Percentiles rank a stretch among this genome's conserved stretches.
Evolutionary conservation across 2,888 invertebrate species (phyloP).

Genomic region (Limnephilus marmoratus): DNA sequence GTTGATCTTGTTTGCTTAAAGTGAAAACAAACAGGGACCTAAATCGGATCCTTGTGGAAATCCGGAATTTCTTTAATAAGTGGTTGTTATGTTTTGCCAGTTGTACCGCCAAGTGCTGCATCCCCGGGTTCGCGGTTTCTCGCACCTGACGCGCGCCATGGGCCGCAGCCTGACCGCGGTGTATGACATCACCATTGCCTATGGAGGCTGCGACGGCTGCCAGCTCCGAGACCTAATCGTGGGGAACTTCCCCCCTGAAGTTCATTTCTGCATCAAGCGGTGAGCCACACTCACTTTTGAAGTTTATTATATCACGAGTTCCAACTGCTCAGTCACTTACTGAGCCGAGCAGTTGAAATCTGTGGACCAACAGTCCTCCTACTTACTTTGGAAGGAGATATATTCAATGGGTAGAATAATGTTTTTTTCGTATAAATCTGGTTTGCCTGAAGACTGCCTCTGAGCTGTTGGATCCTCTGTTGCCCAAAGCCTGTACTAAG

Average conservation of each 20-base stretch:
- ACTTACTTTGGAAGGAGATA: too few relatives aligned
- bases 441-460: too few relatives aligned
- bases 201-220: slow-evolving; percentile 86
- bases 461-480: too few relatives aligned
- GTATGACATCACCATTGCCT: slow-evolving; percentile 92
- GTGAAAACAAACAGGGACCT: not conserved
- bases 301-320: too few relatives aligned
- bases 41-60: slow-evolving; percentile 10
- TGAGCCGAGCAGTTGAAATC: too few relatives aligned
- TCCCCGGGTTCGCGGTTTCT: slow-evolving; percentile 91
- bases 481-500: too few relatives aligned
- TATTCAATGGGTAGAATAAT: too few relatives aligned
- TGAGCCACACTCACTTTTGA: slow-evolving; percentile 67
- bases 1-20: too few relatives aligned
- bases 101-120: slow-evolving; percentile 88
- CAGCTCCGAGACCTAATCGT: slow-evolving; percentile 84
- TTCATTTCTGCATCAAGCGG: slow-evolving; percentile 87
- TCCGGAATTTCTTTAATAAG: slow-evolving; percentile 6
- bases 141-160: slow-evolving; percentile 78
- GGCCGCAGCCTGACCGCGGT: slow-evolving; percentile 83
- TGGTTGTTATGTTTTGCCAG: slow-evolving; percentile 66
- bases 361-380: too few relatives aligned
- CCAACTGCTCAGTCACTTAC: too few relatives aligned
- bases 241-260: slow-evolving; percentile 85
- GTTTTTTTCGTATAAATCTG: too few relatives aligned